Evolutionary conservation across 2,888 invertebrate genomes (phyloP).

Genomic region (Leucophenga maculata): DNA sequence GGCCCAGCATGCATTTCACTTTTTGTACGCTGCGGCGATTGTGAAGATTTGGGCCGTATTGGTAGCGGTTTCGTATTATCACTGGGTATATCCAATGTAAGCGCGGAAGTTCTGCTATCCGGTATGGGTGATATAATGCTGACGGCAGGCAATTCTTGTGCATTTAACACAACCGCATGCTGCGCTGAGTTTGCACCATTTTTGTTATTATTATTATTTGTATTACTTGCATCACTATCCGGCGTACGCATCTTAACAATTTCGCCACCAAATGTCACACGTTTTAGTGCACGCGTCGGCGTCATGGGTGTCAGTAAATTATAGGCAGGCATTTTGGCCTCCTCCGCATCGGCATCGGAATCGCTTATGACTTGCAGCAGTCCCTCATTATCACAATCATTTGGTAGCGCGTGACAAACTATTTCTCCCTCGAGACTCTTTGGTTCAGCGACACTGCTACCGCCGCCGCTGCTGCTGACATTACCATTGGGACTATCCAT

Average conservation of each 20-base stretch:
- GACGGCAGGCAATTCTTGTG: not conserved
- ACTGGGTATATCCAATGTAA: slow-evolving; percentile 68
- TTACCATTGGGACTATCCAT: slow-evolving; percentile 60
- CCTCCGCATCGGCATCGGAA: slow-evolving; percentile 73
- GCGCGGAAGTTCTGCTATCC: slow-evolving; percentile 7
- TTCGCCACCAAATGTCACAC: slow-evolving; percentile 90
- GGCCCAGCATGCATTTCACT: not conserved
- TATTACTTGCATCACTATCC: slow-evolving; percentile 81
- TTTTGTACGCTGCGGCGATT: slow-evolving; percentile 23
- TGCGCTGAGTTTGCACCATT: not conserved
- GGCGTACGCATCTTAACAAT: slow-evolving; percentile 88
- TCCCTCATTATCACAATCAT: slow-evolving; percentile 56
- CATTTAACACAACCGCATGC: slow-evolving; percentile 11
- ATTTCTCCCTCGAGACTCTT: slow-evolving; percentile 56
- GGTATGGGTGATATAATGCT: slow-evolving; percentile 3
- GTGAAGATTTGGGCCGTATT: slow-evolving; percentile 31
- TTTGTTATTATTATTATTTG: slow-evolving; percentile 37
- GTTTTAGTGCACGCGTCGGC: slow-evolving; percentile 77
- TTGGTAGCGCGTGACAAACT: slow-evolving; percentile 68
- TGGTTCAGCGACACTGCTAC: slow-evolving; percentile 44
- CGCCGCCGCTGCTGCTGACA: not conserved
- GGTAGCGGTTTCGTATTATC: slow-evolving; percentile 70
- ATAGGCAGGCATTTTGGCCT: slow-evolving; percentile 28
- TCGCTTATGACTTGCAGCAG: slow-evolving; percentile 78
- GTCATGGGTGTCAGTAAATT: slow-evolving; percentile 51